Base-by-base conservation (phyloP, 64 coral and sea anemone genomes). In the Stylophora pistillata region DNA sequence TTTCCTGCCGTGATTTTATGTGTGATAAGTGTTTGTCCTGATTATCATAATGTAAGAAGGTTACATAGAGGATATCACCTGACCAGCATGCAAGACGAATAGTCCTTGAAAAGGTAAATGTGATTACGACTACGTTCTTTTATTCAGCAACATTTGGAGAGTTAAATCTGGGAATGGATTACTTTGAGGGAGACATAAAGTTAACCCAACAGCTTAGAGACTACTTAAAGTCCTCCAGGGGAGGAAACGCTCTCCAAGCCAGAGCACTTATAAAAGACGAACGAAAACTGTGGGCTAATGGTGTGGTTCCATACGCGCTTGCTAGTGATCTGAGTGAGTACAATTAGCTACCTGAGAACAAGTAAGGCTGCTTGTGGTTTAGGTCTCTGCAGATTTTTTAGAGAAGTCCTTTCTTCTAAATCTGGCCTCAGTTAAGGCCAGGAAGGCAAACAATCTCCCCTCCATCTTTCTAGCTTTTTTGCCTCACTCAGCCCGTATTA, bases 131-230 rank as follows among this genome's bases (percentile, higher is more conserved):
- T 1, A 29, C 56, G 15, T 0, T 34, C 13, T 52, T 47, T 83
- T 53, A 20, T 76, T 3, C 77, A 95, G 94, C 37, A 89, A 95
- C 94, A 53, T 91, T 47, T 26, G 94, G 94, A 30, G 94, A 96
- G n/a, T 60, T 96, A 1, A 98, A 98, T 81, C 0, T 89, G 9
- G 91, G 92, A 26, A 78, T 84, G 74, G 25, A 98, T 32, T 91
- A 68, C 21, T 98, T 98, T 53, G 92, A 98, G 41, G 95, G 95
- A 30, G 95, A 98, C 4, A 98, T 98, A 17, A 74, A 77, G 23
- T 65, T 94, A 17, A 98, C 95, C 1, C 52, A 34, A 0, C 17
- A 78, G 53, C 95, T 91, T 78, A 82, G 64, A 70, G 85, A 94
- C 10, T 88, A 60, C 0, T 71, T 98, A 18, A 81, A 94, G 23